Base-by-base conservation (phyloP, 2,797 vertebrate genomes). In the Xenopus petersii region DNA sequence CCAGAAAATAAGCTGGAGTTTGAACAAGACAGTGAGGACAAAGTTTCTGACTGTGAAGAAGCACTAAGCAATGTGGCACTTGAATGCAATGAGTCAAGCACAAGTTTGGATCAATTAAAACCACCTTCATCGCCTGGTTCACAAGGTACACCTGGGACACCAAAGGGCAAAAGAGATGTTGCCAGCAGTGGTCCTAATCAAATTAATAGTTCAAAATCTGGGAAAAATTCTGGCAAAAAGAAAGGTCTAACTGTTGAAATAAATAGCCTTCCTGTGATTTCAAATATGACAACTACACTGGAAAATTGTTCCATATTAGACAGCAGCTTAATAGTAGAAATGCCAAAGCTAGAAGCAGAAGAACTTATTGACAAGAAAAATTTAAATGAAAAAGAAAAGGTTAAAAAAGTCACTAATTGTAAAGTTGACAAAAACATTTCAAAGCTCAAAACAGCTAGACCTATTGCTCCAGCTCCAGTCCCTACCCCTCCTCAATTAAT, bases 341-440 rank as follows among this genome's bases (percentile, higher is more conserved):
- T 99, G 97, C 98, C 98, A 0, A 99, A 99, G 80, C 83, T 99
- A 64, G 97, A 99, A 84, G 97, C 96, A 0, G 97, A 99, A 80
- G 96, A 96, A 56, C 83, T 95, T 80, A 94, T 98, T 2, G 96
- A 98, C 69, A 98, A 97, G 86, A 98, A 96, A 84, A 93, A 77
- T 73, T 42, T 86, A 65, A 81, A 84, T 51, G 94, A 92, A 15
- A 92, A 92, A 73, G 89, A 94, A 75, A 96, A 94, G 82, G 88
- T 90, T 78, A 98, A 95, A 86, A 99, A 97, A 86, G 88, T 89
- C 0, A 95, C 71, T 84, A 90, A 94, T 0, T 96, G 94, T 66
- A 95, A 97, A 84, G 86, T 94, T 56, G 96, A 98, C 79, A 98
- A 95, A 87, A 90, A 93, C 74, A 86, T 94, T 71, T 94, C 94